A percentile compares a stretch with the other conserved stretches of the same genome.
phyloP scores from a whole-genome alignment of 1,140 invertebrate species.

The Macrocentrus cingulum region DNA sequence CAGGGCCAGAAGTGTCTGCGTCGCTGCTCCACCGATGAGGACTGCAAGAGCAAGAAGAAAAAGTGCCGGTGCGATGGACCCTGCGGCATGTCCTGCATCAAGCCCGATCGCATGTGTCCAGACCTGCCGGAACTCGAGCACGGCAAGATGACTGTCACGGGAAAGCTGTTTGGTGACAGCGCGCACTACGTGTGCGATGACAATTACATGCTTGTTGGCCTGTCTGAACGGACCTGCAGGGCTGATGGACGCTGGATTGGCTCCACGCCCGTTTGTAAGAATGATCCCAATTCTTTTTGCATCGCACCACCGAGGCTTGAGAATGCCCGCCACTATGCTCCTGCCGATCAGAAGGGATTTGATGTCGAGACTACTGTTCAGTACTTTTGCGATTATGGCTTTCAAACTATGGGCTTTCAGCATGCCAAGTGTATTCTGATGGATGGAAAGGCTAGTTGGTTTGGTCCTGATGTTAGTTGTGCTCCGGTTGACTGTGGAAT shows the following conservation, averaged over 20 bases:
- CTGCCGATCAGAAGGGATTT: constrained; percentile 78
- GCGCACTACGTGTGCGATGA: constrained; percentile 83
- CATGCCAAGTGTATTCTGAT: constrained; percentile 89
- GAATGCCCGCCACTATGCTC: constrained; percentile 85
- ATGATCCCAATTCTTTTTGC: constrained; percentile 84
- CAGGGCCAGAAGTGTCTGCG: constrained; percentile 84
- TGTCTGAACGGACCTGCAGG: constrained; percentile 81
- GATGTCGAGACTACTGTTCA: constrained; percentile 81
- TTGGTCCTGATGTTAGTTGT: constrained; percentile 92
- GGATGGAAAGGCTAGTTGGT: constrained; percentile 78
- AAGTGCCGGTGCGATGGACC: constrained; percentile 94
- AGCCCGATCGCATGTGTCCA: constrained; percentile 87
- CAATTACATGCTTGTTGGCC: constrained; percentile 84
- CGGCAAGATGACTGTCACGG: constrained; percentile 72
- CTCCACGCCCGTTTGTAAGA: constrained; percentile 81
- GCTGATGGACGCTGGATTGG: constrained; percentile 93
- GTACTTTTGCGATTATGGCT: constrained; percentile 90
- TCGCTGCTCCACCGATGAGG: constrained; percentile 90
- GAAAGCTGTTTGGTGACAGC: constrained; percentile 76
- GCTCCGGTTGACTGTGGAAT: constrained; percentile 87
- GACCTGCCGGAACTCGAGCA: constrained; percentile 71
- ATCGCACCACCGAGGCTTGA: constrained; percentile 82
- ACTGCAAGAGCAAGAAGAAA: constrained; percentile 96
- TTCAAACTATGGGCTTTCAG: constrained; percentile 80
- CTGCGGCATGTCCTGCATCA: constrained; percentile 96